Percentiles rank a stretch among this genome's conserved stretches.
Conservation (phyloP, 2,113 vertebrate species). For the Carollia perspicillata region DNA sequence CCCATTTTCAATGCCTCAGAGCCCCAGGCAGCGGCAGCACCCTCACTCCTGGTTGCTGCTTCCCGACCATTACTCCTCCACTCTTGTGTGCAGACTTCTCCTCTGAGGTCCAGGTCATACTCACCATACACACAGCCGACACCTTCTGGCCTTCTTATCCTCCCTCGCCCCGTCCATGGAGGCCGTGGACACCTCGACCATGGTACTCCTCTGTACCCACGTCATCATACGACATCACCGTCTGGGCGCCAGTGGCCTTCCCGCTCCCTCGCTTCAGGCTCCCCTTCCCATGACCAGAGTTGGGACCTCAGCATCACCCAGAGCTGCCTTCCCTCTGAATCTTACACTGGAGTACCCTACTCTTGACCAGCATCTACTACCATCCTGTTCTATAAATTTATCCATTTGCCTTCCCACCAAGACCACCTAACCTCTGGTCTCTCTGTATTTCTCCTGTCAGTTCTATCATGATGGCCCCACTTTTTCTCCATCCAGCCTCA, state of each 20-base stretch:
- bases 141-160: neutral
- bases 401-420: neutral
- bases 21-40: neutral
- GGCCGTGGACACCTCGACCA: neutral
- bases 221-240: accelerated
- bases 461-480: neutral
- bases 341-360: neutral
- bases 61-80: neutral
- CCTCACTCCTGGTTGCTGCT: neutral
- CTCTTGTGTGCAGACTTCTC: neutral
- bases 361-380: neutral
- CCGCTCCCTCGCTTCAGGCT: neutral
- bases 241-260: neutral
- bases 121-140: neutral
- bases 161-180: neutral
- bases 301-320: neutral
- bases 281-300: neutral
- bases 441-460: neutral
- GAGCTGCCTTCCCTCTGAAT: neutral
- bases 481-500: neutral
- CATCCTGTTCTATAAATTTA: neutral
- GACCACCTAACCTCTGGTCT: neutral
- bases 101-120: neutral
- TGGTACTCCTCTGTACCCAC: neutral
- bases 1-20: neutral